Conservation (phyloP, 2,797 vertebrate species). For the Neomorphus geoffroyi region DNA sequence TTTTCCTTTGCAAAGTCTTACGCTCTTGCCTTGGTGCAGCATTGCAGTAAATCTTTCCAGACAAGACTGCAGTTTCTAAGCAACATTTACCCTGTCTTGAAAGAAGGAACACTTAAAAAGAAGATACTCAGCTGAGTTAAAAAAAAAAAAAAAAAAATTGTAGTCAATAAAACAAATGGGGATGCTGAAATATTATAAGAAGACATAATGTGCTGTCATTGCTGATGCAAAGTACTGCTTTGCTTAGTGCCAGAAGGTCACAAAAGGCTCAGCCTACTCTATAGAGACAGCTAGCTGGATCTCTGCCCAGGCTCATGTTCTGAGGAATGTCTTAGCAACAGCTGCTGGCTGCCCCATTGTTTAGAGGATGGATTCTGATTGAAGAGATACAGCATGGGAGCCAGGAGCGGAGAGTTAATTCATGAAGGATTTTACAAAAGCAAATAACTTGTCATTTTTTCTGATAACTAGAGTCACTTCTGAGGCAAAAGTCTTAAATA, state of each 20-base stretch:
- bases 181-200: neutral
- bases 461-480: neutral
- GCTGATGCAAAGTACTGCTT: conserved; percentile 15
- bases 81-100: conserved; percentile 24
- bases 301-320: conserved; percentile 50
- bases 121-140: neutral
- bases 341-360: conserved; percentile 29
- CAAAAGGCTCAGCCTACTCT: conserved; percentile 48
- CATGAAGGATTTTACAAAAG: conserved; percentile 12
- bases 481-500: neutral
- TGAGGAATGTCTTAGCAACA: conserved; percentile 61
- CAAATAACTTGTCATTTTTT: neutral
- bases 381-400: neutral
- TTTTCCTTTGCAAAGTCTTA: neutral
- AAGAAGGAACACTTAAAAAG: neutral
- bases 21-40: neutral
- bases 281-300: conserved; percentile 49
- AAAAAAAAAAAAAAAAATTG: neutral
- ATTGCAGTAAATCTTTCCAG: conserved; percentile 37
- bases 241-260: conserved; percentile 41
- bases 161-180: conserved; percentile 11
- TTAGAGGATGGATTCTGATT: neutral
- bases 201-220: neutral
- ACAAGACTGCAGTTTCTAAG: conserved; percentile 41
- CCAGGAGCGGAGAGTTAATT: conserved; percentile 26